A percentile compares a stretch with the other conserved stretches of the same genome.
Evolutionary conservation across 1,140 invertebrate genomes (phyloP).

Genomic region (Ladona fulva): DNA sequence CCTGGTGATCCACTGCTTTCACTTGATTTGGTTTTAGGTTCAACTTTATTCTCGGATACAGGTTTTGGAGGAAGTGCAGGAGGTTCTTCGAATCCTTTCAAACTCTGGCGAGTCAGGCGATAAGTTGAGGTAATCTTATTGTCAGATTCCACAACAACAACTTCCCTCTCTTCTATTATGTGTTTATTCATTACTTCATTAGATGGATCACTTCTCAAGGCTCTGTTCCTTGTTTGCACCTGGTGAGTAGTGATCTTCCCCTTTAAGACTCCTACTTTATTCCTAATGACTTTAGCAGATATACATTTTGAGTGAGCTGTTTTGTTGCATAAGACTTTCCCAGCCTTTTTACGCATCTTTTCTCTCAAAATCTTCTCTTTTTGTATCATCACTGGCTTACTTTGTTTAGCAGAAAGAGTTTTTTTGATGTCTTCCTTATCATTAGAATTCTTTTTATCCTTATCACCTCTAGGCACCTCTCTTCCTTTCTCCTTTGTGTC

Average conservation of each 20-base stretch:
- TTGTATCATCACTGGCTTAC: constrained; percentile 29
- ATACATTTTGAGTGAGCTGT: neutral
- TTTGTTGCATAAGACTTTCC: constrained; percentile 17
- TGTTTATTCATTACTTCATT: neutral
- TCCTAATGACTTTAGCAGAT: constrained; percentile 11
- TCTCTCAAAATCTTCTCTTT: constrained; percentile 33
- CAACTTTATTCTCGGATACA: neutral
- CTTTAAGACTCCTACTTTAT: constrained; percentile 14
- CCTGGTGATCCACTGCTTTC: neutral
- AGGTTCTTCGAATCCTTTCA: neutral
- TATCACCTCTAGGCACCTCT: constrained; percentile 10
- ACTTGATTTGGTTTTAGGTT: neutral
- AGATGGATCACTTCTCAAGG: constrained; percentile 17
- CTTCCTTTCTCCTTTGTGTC: neutral
- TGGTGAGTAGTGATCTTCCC: constrained; percentile 16
- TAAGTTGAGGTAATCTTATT: neutral
- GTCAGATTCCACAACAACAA: neutral
- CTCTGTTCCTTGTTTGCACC: constrained; percentile 18
- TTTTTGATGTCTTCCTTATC: constrained; percentile 21
- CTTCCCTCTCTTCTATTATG: neutral
- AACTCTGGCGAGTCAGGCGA: neutral
- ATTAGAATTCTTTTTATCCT: constrained; percentile 26
- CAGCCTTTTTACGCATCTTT: constrained; percentile 21
- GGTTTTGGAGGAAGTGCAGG: neutral
- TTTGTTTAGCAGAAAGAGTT: constrained; percentile 32